Percentiles rank a stretch among this genome's conserved stretches.
Evolutionary conservation across 2,888 invertebrate species (phyloP).

Genomic region (Eilema sororculum): DNA sequence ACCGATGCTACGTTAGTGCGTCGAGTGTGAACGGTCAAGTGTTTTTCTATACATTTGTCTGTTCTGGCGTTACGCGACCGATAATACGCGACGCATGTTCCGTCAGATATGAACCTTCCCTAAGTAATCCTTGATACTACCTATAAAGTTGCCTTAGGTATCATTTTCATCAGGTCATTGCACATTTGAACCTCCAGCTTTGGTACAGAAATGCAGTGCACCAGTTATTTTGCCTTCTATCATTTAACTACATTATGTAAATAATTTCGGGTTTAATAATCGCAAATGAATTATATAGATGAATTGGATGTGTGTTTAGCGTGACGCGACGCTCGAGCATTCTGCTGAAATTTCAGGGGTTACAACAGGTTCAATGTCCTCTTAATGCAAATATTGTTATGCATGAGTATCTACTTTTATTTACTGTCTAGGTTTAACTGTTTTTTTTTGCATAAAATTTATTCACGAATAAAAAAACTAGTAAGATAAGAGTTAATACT

Average conservation of each 20-base stretch:
- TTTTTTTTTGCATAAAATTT: background rate
- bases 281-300: background rate
- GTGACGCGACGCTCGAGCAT: background rate
- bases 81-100: too few relatives aligned
- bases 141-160: too few relatives aligned
- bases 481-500: background rate
- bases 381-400: background rate
- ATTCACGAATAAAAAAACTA: background rate
- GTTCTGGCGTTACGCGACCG: too few relatives aligned
- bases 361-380: background rate
- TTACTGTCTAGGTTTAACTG: background rate
- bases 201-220: too few relatives aligned
- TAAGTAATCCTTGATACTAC: too few relatives aligned
- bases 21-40: too few relatives aligned
- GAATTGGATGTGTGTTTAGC: background rate
- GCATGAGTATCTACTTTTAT: slow-evolving; percentile 2
- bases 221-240: background rate
- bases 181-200: too few relatives aligned
- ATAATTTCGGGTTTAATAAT: background rate
- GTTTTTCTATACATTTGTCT: too few relatives aligned
- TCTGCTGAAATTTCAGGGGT: slow-evolving; percentile 4
- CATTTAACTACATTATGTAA: background rate
- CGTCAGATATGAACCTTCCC: too few relatives aligned
- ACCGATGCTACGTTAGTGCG: too few relatives aligned
- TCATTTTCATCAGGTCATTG: too few relatives aligned